Evolutionary conservation across 2,888 invertebrate genomes (phyloP).

Genomic region (Oxycera nigricornis): DNA sequence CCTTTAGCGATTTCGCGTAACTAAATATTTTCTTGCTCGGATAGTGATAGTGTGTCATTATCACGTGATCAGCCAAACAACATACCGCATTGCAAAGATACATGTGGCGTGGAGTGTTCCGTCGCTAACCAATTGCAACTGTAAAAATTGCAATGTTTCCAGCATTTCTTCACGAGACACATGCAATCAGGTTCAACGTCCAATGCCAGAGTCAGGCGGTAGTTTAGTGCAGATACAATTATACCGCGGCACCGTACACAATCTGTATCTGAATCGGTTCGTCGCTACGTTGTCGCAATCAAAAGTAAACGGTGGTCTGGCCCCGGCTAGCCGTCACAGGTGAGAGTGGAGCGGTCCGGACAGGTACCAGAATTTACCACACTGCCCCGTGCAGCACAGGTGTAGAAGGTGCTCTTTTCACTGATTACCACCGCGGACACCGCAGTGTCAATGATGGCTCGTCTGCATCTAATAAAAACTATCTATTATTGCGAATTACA

Average conservation of each 20-base stretch:
- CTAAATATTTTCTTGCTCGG: no score
- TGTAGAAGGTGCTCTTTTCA: background rate
- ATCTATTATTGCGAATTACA: slow-evolving; percentile 20
- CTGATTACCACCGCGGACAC: slow-evolving; percentile 2
- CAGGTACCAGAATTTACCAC: no score
- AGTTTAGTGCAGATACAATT: background rate
- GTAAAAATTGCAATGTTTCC: slow-evolving; percentile 5
- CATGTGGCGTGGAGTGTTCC: background rate
- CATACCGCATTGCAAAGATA: background rate
- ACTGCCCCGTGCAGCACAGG: background rate
- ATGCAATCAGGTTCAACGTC: background rate
- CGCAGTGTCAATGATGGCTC: slow-evolving; percentile 20
- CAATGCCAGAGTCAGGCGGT: background rate
- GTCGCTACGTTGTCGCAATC: background rate
- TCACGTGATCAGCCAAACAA: background rate
- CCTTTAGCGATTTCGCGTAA: no score
- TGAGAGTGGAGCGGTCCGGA: slow-evolving; percentile 8
- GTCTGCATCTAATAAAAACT: slow-evolving; percentile 2
- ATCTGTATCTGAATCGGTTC: no score
- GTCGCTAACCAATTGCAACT: slow-evolving; percentile 1
- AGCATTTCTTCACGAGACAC: background rate
- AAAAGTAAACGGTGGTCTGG: background rate
- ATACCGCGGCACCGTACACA: background rate
- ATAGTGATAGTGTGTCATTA: slow-evolving; percentile 19
- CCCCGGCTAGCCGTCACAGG: background rate